Conservation (phyloP, 1,140 invertebrate genomes). For the Ips nitidus region DNA sequence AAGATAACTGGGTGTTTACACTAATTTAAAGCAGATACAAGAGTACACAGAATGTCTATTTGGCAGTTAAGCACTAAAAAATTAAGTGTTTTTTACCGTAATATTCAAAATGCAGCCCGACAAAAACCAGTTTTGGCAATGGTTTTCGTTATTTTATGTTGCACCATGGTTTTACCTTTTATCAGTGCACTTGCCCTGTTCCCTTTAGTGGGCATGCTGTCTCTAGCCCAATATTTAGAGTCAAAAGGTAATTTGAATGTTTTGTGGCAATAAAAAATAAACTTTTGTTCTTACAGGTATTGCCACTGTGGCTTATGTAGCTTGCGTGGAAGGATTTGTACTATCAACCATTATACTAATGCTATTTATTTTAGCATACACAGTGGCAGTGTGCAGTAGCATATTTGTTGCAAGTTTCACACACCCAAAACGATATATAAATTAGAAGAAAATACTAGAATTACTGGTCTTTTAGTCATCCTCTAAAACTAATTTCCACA, state of each 20-base stretch:
- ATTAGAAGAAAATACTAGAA: conserved; percentile 1
- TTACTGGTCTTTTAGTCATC: background rate
- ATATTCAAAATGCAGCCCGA: background rate
- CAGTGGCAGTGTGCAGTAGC: background rate
- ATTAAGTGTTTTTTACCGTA: background rate
- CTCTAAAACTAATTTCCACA: background rate
- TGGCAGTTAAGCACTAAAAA: background rate
- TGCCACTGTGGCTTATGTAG: background rate
- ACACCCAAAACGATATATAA: background rate
- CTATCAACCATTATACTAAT: background rate
- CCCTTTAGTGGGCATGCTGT: background rate
- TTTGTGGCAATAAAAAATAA: background rate
- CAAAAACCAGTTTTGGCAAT: background rate
- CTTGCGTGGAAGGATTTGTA: background rate
- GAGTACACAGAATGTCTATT: background rate
- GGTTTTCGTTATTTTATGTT: background rate
- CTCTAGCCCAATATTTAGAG: background rate
- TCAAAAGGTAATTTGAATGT: background rate
- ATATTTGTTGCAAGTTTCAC: background rate
- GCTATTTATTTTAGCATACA: background rate
- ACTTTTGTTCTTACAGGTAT: background rate
- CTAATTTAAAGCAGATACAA: background rate
- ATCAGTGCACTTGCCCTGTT: background rate
- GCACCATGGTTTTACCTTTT: background rate
- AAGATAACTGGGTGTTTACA: too few species aligned